These are phyloP conservation scores for Malurus leucopterus DNA, from an alignment of 2,797 vertebrate genomes.

Conservation along the genomic window DNA sequence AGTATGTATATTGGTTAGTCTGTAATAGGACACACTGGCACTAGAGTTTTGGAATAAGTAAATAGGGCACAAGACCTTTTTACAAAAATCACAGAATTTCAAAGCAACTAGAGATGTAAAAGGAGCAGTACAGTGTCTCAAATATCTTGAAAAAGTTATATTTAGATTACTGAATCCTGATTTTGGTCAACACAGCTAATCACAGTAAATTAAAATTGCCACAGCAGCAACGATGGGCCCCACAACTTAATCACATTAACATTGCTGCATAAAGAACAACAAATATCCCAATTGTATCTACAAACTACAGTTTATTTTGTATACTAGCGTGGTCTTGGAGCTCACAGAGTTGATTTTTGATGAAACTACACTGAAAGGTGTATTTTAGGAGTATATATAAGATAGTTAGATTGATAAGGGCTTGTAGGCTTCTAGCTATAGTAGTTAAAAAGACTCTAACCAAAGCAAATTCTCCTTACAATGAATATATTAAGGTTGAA, in stretches of 20 bases:
- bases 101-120: neutral
- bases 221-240: neutral
- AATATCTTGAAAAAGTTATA: neutral
- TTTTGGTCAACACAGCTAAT: neutral
- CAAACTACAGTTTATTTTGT: neutral
- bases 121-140: neutral
- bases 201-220: neutral
- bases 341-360: neutral
- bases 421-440: neutral
- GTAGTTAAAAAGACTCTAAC: neutral
- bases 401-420: neutral
- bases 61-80: neutral
- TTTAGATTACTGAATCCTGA: neutral
- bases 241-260: neutral
- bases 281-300: neutral
- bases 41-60: neutral
- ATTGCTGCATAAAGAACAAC: neutral
- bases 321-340: neutral
- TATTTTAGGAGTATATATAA: neutral
- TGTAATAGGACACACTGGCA: neutral
- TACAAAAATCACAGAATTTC: neutral
- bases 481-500: neutral
- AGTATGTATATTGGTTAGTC: rapidly evolving
- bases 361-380: neutral
- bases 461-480: neutral